Base-by-base conservation (phyloP, 2,888 invertebrate species). In the Taenaris catops region DNA sequence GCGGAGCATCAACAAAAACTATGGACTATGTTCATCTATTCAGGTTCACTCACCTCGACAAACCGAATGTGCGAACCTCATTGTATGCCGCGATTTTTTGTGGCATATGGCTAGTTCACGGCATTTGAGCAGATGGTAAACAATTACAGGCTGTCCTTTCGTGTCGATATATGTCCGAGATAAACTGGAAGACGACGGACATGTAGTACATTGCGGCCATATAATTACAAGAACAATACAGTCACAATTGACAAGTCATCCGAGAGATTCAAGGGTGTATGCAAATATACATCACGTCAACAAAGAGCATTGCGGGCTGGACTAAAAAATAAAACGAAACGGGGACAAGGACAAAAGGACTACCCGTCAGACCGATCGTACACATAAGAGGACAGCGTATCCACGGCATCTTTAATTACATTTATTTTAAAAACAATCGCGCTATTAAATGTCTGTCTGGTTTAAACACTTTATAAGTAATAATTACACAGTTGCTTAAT, bases 61-160 rank as follows among this genome's bases (percentile, higher is more conserved):
- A 73, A 73, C 68, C 65, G 67, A 78, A 81, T 79, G 76, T 79
- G 79, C 78, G 73, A 74, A 75, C 63, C 72, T 78, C 79, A 74
- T 80, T 78, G 79, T 76, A 73, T 74, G 26, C 67, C 54, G 53
- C 53, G 55, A 63, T 75, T 79, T 81, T 79, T 81, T 80, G 72
- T 73, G 64, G 63, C 66, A 66, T 75, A 76, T 74, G 70, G 68
- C 64, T 63, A 65, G 67, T 66, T 68, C 62, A 62, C 66, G 58
- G 63, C 57, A 63, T 66, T 65, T 61, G 59, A 64, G 32, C 44
- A 44, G 53, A 66, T 64, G 58, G 51, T 58, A 57, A 63, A 64
- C 57, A 58, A 41, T 39, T 44, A 48, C 25, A 24, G 17, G 18
- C 9, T 10, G 28, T 4, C 8, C 36, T 46, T 38, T 34, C 25